A percentile compares a stretch with the other conserved stretches of the same genome.
phyloP scores from a whole-genome alignment of 2,113 vertebrate species.

The Chaetodon trifascialis region DNA sequence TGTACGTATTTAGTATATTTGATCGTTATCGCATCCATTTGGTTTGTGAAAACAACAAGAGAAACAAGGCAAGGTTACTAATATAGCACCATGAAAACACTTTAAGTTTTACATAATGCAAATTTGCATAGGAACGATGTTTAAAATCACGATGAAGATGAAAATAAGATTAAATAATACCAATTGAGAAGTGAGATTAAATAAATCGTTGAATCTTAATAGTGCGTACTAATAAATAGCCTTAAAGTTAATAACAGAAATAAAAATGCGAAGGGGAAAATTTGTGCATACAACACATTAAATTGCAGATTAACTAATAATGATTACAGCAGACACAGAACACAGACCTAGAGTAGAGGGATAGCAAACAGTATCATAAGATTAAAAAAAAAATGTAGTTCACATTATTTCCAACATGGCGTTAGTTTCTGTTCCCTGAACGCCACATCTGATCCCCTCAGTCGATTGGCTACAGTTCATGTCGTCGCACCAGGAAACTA shows the following conservation, averaged over 20 bases:
- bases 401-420: no score
- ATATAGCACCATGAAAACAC: no score
- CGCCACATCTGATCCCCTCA: conserved; percentile 30
- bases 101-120: no score
- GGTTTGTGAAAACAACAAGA: background rate
- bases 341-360: no score
- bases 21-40: background rate
- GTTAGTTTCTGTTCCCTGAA: conserved; percentile 33
- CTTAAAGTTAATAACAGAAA: background rate
- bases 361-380: background rate
- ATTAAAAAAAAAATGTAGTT: background rate
- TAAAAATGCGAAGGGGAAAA: no score
- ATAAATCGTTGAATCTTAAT: background rate
- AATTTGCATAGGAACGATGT: background rate
- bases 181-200: background rate
- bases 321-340: background rate
- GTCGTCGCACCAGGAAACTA: conserved; percentile 59
- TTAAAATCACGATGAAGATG: background rate
- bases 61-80: no score
- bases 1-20: background rate
- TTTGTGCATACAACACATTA: background rate
- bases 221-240: background rate
- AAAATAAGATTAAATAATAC: background rate
- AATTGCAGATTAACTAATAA: background rate
- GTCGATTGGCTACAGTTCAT: conserved; percentile 34